phyloP scores from a whole-genome alignment of 2,797 vertebrate genomes.

The Chelon auratus region DNA sequence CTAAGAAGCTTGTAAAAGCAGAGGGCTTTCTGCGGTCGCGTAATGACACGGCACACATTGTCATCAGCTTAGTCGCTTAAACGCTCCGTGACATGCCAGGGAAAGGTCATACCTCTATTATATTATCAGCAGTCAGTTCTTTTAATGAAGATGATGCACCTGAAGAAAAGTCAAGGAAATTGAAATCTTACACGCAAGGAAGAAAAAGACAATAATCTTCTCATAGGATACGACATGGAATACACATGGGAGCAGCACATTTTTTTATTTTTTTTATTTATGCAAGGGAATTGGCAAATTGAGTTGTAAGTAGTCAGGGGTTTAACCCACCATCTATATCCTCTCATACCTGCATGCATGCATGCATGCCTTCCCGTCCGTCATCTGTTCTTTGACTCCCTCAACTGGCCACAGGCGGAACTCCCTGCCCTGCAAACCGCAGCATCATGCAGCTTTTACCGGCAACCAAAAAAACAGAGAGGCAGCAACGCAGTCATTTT shows the following conservation, averaged over 20 bases:
- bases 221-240: slow-evolving; percentile 5
- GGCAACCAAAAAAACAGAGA: slow-evolving; percentile 21
- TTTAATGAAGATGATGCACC: slow-evolving; percentile 20
- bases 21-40: slow-evolving; percentile 81
- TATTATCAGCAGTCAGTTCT: slow-evolving; percentile 12
- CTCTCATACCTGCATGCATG: not conserved
- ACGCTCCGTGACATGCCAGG: slow-evolving; percentile 74
- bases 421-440: slow-evolving; percentile 41
- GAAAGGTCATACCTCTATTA: slow-evolving; percentile 47
- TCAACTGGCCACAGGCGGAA: slow-evolving; percentile 75
- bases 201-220: not conserved
- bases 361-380: not conserved
- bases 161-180: slow-evolving; percentile 23
- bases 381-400: slow-evolving; percentile 79
- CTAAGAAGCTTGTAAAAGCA: slow-evolving; percentile 80
- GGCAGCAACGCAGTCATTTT: slow-evolving; percentile 19
- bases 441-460: slow-evolving; percentile 21
- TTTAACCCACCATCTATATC: slow-evolving; percentile 26
- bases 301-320: slow-evolving; percentile 9
- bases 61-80: slow-evolving; percentile 83
- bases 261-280: slow-evolving; percentile 17
- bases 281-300: slow-evolving; percentile 28
- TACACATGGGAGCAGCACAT: not conserved
- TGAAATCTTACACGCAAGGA: slow-evolving; percentile 2
- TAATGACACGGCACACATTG: slow-evolving; percentile 79